Evolutionary conservation across 2,113 vertebrate genomes (phyloP).

Genomic region (Bufo bufo): DNA sequence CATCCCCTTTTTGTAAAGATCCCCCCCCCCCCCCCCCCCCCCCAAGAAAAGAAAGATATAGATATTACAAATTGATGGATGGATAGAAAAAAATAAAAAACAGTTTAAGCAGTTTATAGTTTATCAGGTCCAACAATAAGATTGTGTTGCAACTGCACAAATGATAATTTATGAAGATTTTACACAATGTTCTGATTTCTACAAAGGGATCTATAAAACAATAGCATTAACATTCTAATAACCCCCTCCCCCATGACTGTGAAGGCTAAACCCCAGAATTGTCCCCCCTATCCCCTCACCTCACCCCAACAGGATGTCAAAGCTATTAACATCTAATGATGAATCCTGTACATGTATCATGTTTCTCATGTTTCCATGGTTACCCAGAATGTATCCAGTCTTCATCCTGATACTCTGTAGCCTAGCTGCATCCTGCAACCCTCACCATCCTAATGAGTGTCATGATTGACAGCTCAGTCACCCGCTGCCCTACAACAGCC

Average conservation of each 20-base stretch:
- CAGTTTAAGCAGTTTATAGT: too few relatives aligned
- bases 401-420: not conserved
- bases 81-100: too few relatives aligned
- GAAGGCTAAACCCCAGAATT: not conserved
- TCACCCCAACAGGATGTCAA: not conserved
- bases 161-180: not conserved
- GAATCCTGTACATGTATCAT: not conserved
- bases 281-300: not conserved
- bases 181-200: not conserved
- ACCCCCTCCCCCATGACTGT: not conserved
- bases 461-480: constrained; percentile 14
- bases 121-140: too few relatives aligned
- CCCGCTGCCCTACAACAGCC: not conserved
- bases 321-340: not conserved
- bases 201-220: not conserved
- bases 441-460: not conserved
- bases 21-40: too few relatives aligned
- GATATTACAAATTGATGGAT: too few relatives aligned
- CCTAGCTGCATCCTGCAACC: not conserved
- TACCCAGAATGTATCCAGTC: constrained; percentile 2
- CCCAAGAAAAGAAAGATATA: too few relatives aligned
- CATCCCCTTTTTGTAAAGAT: too few relatives aligned
- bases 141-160: not conserved
- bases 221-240: not conserved
- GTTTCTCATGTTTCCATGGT: constrained; percentile 10